Evolutionary conservation across 2,888 invertebrate species (phyloP).

Genomic region (Plemyria rubiginata): DNA sequence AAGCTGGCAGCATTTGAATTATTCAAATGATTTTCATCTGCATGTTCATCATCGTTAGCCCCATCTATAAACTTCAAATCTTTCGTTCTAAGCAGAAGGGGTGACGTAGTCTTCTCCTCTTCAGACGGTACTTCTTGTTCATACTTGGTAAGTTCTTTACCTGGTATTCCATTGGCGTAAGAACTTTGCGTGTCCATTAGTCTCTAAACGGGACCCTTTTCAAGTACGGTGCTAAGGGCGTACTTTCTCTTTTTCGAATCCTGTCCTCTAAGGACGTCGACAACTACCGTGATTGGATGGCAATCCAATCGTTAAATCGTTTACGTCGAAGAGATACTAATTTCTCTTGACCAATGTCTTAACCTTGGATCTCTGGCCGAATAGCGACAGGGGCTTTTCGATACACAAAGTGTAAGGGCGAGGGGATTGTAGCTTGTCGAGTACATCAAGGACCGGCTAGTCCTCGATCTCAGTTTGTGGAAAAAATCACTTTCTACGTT

Average conservation of each 20-base stretch:
- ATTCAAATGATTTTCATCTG: slow-evolving; percentile 57
- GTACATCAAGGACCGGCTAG: slow-evolving; percentile 84
- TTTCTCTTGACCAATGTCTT: slow-evolving; percentile 83
- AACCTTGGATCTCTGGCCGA: slow-evolving; percentile 86
- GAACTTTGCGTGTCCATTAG: slow-evolving; percentile 79
- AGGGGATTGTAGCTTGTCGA: slow-evolving; percentile 80
- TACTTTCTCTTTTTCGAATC: slow-evolving; percentile 55
- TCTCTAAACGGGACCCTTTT: slow-evolving; percentile 57
- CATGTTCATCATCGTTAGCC: slow-evolving; percentile 58
- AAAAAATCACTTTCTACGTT: slow-evolving; percentile 76
- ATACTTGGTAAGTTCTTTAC: slow-evolving; percentile 71
- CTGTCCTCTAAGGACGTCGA: slow-evolving; percentile 61
- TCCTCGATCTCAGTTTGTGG: slow-evolving; percentile 78
- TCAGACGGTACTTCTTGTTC: slow-evolving; percentile 77
- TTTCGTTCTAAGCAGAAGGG: slow-evolving; percentile 65
- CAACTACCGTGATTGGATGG: slow-evolving; percentile 65
- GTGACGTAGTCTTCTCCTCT: slow-evolving; percentile 80
- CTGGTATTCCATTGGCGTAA: slow-evolving; percentile 77
- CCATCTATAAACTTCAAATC: slow-evolving; percentile 72
- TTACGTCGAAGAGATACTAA: slow-evolving; percentile 71
- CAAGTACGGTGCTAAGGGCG: slow-evolving; percentile 65
- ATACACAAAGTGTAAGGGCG: slow-evolving; percentile 78
- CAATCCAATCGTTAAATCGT: slow-evolving; percentile 60
- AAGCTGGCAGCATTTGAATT: slow-evolving; percentile 73
- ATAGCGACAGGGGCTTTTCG: slow-evolving; percentile 79